These are phyloP conservation scores for Zosterops japonicus DNA, from an alignment of 2,113 vertebrate species.

Conservation along the genomic window DNA sequence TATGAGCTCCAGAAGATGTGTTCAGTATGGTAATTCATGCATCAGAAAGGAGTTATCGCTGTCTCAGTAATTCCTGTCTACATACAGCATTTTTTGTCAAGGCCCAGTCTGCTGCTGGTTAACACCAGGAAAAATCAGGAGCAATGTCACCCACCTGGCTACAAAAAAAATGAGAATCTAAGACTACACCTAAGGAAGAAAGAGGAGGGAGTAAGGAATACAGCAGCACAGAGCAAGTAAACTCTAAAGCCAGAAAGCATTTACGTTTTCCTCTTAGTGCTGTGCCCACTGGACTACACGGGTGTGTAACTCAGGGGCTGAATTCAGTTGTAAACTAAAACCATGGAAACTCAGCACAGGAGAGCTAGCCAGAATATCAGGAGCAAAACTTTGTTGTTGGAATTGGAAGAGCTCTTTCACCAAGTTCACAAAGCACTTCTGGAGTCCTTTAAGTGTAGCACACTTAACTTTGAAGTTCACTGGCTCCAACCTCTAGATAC, in stretches of 20 bases:
- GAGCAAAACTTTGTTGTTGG: background rate
- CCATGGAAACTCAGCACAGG: background rate
- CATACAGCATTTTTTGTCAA: background rate
- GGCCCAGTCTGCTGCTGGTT: background rate
- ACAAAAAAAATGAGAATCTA: background rate
- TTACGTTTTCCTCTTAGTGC: background rate
- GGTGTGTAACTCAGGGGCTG: background rate
- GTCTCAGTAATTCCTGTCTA: background rate
- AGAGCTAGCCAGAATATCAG: background rate
- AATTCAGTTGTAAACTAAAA: background rate
- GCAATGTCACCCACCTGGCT: background rate
- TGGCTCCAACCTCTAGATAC: background rate
- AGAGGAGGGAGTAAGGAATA: background rate
- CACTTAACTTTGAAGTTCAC: background rate
- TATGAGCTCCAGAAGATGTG: background rate
- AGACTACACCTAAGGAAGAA: background rate
- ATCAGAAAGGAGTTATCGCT: background rate
- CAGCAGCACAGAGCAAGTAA: background rate
- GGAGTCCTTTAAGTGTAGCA: background rate
- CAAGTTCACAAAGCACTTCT: background rate
- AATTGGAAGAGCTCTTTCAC: slow-evolving; percentile 22
- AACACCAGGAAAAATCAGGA: background rate
- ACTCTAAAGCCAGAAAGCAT: background rate
- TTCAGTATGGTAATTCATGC: background rate
- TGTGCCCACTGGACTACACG: background rate